Percentiles rank a stretch among this genome's conserved stretches.
Conservation (phyloP, 1,140 invertebrate genomes). For the Atopsyche davidsoni region DNA sequence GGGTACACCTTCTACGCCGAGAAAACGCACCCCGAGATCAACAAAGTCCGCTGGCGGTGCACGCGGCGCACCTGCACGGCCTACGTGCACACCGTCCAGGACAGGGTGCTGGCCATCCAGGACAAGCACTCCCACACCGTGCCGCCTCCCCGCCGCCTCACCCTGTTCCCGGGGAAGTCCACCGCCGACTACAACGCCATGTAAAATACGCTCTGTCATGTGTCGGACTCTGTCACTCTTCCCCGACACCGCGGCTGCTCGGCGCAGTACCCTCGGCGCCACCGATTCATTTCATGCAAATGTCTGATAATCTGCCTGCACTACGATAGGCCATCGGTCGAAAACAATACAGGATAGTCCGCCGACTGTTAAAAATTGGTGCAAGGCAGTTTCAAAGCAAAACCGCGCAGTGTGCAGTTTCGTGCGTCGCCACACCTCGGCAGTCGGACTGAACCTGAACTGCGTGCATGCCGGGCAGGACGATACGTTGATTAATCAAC, state of each 20-base stretch:
- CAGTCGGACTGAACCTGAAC: too few species aligned
- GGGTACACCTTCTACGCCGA: constrained; percentile 49
- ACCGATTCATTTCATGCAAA: not conserved
- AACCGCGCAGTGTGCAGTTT: too few species aligned
- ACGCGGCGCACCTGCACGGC: constrained; percentile 47
- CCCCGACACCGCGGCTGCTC: not conserved
- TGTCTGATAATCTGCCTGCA: not conserved
- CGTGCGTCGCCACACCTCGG: too few species aligned
- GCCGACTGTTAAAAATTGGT: too few species aligned
- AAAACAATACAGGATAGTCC: too few species aligned
- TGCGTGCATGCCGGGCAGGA: too few species aligned
- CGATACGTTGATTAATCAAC: too few species aligned
- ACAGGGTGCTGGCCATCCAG: constrained; percentile 46
- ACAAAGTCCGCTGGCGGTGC: constrained; percentile 47
- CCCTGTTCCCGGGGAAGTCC: not conserved
- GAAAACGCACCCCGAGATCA: constrained; percentile 47
- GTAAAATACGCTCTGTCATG: not conserved
- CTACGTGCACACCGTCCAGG: constrained; percentile 46
- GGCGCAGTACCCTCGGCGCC: not conserved
- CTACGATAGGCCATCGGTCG: not conserved
- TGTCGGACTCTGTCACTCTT: not conserved
- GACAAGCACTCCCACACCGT: constrained; percentile 46
- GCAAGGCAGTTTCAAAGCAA: too few species aligned
- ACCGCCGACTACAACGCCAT: not conserved
- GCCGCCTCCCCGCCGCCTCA: constrained; percentile 27